A percentile compares a stretch with the other conserved stretches of the same genome.
Evolutionary conservation across 2,113 vertebrate species (phyloP).

Genomic region (Mirza zaza): DNA sequence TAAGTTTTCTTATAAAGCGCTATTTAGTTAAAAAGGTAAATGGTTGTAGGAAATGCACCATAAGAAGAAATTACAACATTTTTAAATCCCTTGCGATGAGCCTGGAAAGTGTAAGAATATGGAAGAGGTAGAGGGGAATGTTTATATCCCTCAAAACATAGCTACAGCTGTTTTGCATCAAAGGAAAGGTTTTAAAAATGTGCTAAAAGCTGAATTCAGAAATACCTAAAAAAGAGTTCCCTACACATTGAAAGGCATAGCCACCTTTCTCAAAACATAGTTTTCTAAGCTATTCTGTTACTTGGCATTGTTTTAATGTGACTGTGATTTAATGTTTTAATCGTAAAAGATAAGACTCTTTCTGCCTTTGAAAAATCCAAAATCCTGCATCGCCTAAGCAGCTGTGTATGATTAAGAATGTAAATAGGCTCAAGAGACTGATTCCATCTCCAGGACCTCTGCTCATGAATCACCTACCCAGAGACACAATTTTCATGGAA

Average conservation of each 20-base stretch:
- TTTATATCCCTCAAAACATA: constrained; percentile 70
- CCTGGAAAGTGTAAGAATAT: constrained; percentile 51
- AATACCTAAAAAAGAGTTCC: constrained; percentile 27
- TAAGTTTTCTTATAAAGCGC: constrained; percentile 5
- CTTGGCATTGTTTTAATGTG: neutral
- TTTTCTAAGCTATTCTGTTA: neutral
- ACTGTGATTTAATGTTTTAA: neutral
- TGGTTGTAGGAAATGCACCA: neutral
- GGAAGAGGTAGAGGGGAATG: constrained; percentile 12
- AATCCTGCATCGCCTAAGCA: constrained; percentile 46
- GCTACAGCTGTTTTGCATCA: constrained; percentile 78
- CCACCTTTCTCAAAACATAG: neutral
- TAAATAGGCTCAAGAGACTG: constrained; percentile 56
- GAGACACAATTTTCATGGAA: constrained; percentile 57
- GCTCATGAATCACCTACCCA: constrained; percentile 65
- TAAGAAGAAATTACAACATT: constrained; percentile 66
- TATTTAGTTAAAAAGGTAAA: constrained; percentile 25
- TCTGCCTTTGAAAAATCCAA: constrained; percentile 21
- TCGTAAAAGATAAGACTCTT: constrained; percentile 18
- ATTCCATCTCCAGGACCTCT: constrained; percentile 35
- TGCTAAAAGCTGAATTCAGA: constrained; percentile 34
- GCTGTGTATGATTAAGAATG: constrained; percentile 64
- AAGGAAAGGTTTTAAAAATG: constrained; percentile 46
- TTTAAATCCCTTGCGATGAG: constrained; percentile 57
- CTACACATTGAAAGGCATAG: neutral